Evolutionary conservation across 2,797 vertebrate genomes (phyloP), one percentile per base, ranked within the genome.

Genomic region (Danio choprae): DNA sequence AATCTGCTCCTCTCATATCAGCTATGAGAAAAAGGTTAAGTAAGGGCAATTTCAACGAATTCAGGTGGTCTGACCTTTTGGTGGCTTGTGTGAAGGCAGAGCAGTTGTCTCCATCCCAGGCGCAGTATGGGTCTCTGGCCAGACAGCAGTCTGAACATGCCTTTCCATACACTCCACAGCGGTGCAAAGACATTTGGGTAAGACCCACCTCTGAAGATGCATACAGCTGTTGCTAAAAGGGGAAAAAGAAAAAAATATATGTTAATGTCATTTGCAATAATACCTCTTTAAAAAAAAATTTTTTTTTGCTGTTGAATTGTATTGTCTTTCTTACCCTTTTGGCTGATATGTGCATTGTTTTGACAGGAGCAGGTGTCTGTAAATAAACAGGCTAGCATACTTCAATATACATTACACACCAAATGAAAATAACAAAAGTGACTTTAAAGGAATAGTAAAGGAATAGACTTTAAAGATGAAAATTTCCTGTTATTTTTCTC

Each of bases 131-230:
- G 88, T 96, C 95, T 40, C 95, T 91, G 46, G 95, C 95, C 84
- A 96, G 89, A 41, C 95, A 96, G 90, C 95, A 96, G 90, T 96
- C 95, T 0, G 95, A 95, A 86, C 95, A 96, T 64, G 94, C 95
- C 81, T 94, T 84, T 56, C 95, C 95, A 7, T 96, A 96, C 13
- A 91, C 93, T 0, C 90, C 91, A 3, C 95, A 96, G 77, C 95
- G 94, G 82, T 96, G 95, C 87, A 96, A 88, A 22, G 94, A 95
- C 85, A 96, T 90, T 90, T 96, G 95, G n/a, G 94, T 94, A 80
- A 96, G 89, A 38, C 95, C 95, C 0, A 91, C 93, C 4, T 95
- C 95, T 0, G 95, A 96, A 0, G 95, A 95, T 82, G 94, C 94
- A 1, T 96, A 96, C 56, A 96, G 91, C 90, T 96, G 95, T 94